phyloP scores from a whole-genome alignment of 1,140 invertebrate species.

The Reticulitermes speratus region DNA sequence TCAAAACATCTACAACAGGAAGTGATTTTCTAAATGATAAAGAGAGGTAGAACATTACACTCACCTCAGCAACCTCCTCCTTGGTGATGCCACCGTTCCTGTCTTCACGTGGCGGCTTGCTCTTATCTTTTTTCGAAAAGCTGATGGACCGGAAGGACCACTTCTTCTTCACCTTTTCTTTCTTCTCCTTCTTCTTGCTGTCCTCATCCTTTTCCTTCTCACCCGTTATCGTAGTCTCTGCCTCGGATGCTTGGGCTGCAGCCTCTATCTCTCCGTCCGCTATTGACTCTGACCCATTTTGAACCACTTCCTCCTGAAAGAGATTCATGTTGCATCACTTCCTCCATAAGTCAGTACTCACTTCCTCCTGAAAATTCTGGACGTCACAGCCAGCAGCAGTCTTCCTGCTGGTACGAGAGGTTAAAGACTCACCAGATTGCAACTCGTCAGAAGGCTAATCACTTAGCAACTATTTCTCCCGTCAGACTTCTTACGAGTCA shows the following conservation, averaged over 20 bases:
- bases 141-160: constrained; percentile 83
- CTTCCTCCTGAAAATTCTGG: too few species aligned
- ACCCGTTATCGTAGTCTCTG: constrained; percentile 41
- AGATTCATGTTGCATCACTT: neutral
- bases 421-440: too few species aligned
- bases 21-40: too few species aligned
- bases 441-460: too few species aligned
- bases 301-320: constrained; percentile 22
- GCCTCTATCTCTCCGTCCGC: neutral
- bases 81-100: constrained; percentile 25
- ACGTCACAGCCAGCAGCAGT: too few species aligned
- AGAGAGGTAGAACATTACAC: neutral
- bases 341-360: neutral
- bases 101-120: constrained; percentile 56
- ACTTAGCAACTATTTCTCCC: too few species aligned
- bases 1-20: too few species aligned
- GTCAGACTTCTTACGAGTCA: too few species aligned
- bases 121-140: constrained; percentile 81
- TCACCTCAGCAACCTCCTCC: constrained; percentile 27
- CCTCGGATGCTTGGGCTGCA: neutral
- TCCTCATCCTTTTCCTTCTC: constrained; percentile 61
- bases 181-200: constrained; percentile 69
- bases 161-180: constrained; percentile 81
- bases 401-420: too few species aligned
- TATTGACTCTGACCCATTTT: constrained; percentile 11